Base-by-base conservation (phyloP, 1,140 invertebrate genomes). In the Euschistus heros region DNA sequence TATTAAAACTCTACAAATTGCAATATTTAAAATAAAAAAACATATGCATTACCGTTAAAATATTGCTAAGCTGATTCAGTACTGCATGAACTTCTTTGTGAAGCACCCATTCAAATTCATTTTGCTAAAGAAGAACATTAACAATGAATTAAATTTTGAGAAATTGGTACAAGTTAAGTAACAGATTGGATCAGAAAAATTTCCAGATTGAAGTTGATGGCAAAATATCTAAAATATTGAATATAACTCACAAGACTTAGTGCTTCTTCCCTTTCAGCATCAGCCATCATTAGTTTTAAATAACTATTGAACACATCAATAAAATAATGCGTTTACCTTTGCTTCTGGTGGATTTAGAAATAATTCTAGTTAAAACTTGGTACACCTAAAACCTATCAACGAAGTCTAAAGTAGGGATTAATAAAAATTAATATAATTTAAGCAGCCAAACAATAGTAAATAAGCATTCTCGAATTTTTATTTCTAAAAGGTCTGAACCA, bases 31-130 rank as follows among this genome's bases (percentile, higher is more conserved):
- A 46, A 8, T 24, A 42, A 37, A 47, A 20, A 66, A 27, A 5
- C 54, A 27, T 62, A 69, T 17, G 3, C 80, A 80, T 82, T 81
- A 92, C 91, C 72, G 89, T 83, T 71, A 94, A 78, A 71, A 94
- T 87, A 63, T 85, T 83, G 70, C 89, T 85, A 24, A 94, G 80
- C 73, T 93, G 88, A 70, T 86, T 85, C 71, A 94, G 78, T 69
- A 91, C 89, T 62, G 86, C 84, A 75, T 92, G 89, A 65, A 94
- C 90, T 77, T 94, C 91, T 75, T 92, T 85, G 70, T 89, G 85
- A 54, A 94, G 80, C 50, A 94, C 85, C 91, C 91, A 94, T 79
- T 93, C 89, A 75, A 93, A 94, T 80, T 94, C 91, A 78, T 88
- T 86, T 86, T 93, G 90, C 91, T 94, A 75, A 42, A 70, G 70